Conservation (phyloP, 2,888 invertebrate species). For the Anarsia innoxiella region DNA sequence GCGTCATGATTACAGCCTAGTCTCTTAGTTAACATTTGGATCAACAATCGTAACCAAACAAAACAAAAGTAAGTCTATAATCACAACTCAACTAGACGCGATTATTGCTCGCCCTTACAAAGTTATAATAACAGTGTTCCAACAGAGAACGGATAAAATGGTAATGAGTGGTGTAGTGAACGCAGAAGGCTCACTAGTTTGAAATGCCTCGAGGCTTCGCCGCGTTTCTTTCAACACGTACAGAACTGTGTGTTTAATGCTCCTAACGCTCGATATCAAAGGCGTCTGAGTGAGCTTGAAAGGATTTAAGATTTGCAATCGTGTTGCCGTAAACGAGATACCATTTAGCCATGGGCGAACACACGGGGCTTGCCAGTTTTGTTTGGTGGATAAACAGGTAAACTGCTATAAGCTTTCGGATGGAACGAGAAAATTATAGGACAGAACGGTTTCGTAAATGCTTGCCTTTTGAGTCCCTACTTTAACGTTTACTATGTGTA, state of each 20-base stretch:
- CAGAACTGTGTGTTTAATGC: conserved; percentile 65
- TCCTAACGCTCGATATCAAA: conserved; percentile 55
- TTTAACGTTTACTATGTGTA: conserved; percentile 9
- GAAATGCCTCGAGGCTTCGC: conserved; percentile 53
- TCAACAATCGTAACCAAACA: conserved; percentile 39
- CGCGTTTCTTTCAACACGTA: conserved; percentile 70
- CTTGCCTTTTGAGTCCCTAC: conserved; percentile 11
- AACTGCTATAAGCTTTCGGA: conserved; percentile 34
- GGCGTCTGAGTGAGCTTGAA: conserved; percentile 44
- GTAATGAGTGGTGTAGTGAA: conserved; percentile 52
- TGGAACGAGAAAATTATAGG: conserved; percentile 45
- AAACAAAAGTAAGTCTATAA: conserved; percentile 41
- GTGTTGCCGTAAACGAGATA: conserved; percentile 62
- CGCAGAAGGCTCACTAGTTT: conserved; percentile 50
- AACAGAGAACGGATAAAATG: conserved; percentile 52
- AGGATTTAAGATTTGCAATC: conserved; percentile 61
- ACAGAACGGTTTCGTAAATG: conserved; percentile 21
- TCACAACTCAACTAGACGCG: conserved; percentile 51
- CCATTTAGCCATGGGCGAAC: conserved; percentile 62
- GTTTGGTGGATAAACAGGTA: conserved; percentile 39
- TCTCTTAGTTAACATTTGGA: conserved; percentile 27
- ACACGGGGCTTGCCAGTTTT: conserved; percentile 29
- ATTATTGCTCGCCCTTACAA: conserved; percentile 61
- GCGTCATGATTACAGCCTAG: conserved; percentile 26
- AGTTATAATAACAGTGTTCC: conserved; percentile 67